Base-by-base conservation (phyloP, 2,113 vertebrate genomes). In the Montifringilla adamsi region DNA sequence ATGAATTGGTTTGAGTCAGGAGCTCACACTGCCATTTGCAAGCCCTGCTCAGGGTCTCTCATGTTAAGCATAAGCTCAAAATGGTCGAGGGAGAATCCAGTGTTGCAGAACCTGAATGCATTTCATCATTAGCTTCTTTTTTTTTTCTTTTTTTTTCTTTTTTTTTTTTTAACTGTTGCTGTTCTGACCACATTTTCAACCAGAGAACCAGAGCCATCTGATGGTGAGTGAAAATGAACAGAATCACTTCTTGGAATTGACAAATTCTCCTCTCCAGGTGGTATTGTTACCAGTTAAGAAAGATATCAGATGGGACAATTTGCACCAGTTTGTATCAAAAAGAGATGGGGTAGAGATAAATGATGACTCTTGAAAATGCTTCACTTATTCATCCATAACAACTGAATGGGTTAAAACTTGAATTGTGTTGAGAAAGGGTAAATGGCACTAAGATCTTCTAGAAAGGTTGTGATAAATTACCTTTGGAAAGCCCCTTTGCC, bases 321-420 rank as follows among this genome's bases (percentile, higher is more conserved):
- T 5, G 2, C 58, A 59, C 39, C 49, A 62, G 39, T 81, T 77
- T 86, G 91, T 80, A 35, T 76, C 33, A 59, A 37, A 78, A 67
- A 81, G 69, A 90, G 28, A 41, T 69, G 17, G 11, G n/a, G 47
- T 73, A 72, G 70, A 81, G 52, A 73, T 55, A 83, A 80, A 80
- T 77, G 15, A 39, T 33, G 62, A 33, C 26, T 86, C 30, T 74
- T 70, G 39, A 70, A 72, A 43, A 44, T 52, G 23, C 13, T 84
- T 90, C 64, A 64, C 31, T 88, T 82, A 64, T 30, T 62, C n/a
- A 83, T 67, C 41, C 24, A 14, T 68, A 90, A 67, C 11, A 94
- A 88, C 14, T 30, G 21, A 92, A 75, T 23, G 80, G 49, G 37
- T 62, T 89, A 96, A 83, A 96, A 84, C 44, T 63, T n/a, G 30